phyloP scores from a whole-genome alignment of 2,113 vertebrate species.

The Salvelinus alpinus region DNA sequence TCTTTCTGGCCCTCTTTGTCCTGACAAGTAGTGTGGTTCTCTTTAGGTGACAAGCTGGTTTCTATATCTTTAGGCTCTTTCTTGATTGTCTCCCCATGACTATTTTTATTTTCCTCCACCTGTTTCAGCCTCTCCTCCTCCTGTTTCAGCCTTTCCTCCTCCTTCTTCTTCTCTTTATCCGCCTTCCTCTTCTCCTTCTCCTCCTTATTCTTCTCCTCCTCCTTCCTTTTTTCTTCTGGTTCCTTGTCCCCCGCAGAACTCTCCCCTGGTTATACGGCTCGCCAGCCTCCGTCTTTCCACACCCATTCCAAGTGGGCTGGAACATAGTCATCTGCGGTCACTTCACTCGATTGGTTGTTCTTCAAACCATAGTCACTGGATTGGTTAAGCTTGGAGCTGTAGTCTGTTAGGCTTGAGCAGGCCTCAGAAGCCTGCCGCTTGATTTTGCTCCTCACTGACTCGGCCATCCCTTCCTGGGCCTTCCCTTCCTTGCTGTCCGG shows the following conservation, averaged over 20 bases:
- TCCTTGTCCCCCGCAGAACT: constrained; percentile 58
- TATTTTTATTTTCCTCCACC: neutral
- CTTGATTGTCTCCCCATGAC: constrained; percentile 29
- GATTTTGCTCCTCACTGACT: constrained; percentile 24
- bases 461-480: constrained; percentile 35
- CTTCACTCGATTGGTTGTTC: constrained; percentile 33
- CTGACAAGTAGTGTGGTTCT: constrained; percentile 7
- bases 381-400: constrained; percentile 35
- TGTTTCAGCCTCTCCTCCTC: constrained; percentile 27
- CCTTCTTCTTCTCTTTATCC: constrained; percentile 58
- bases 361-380: constrained; percentile 14
- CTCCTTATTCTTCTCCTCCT: constrained; percentile 25
- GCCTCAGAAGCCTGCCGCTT: constrained; percentile 48
- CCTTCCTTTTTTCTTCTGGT: constrained; percentile 58
- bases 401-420: neutral
- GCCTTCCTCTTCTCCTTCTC: constrained; percentile 32
- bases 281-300: constrained; percentile 69
- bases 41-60: constrained; percentile 25
- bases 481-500: constrained; percentile 25
- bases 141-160: constrained; percentile 23
- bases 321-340: constrained; percentile 19
- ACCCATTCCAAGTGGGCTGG: constrained; percentile 63
- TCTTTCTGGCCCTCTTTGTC: constrained; percentile 13
- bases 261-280: constrained; percentile 45
- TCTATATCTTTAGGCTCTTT: constrained; percentile 36